Evolutionary conservation across 2,888 invertebrate genomes (phyloP).

Genomic region (Apocheima hispidaria): DNA sequence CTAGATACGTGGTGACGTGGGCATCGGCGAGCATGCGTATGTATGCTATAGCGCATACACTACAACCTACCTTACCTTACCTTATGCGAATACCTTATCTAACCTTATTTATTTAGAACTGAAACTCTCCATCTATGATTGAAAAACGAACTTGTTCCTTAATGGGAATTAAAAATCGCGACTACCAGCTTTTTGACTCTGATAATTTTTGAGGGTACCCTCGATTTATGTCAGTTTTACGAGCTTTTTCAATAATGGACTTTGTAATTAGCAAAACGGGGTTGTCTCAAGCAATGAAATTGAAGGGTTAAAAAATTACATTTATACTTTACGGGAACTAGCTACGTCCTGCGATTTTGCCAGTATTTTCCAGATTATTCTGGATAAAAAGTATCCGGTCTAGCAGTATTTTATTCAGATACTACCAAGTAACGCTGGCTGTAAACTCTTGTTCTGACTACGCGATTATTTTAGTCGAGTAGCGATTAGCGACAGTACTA

Average conservation of each 20-base stretch:
- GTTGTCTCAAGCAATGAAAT: slow-evolving; percentile 42
- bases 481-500: no score
- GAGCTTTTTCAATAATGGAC: slow-evolving; percentile 63
- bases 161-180: slow-evolving; percentile 76
- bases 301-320: slow-evolving; percentile 32
- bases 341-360: neutral
- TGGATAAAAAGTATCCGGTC: no score
- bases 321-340: neutral
- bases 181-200: slow-evolving; percentile 62
- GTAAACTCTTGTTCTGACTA: no score
- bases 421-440: no score
- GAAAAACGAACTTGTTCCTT: slow-evolving; percentile 45
- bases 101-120: neutral
- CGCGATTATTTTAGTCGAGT: no score
- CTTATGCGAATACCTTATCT: no score
- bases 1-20: no score
- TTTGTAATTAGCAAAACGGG: slow-evolving; percentile 59
- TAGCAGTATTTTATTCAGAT: no score
- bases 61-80: no score
- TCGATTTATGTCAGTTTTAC: slow-evolving; percentile 39
- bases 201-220: slow-evolving; percentile 56
- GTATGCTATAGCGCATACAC: no score
- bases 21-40: no score
- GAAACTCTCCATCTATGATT: slow-evolving; percentile 18
- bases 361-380: no score